phyloP scores from a whole-genome alignment of 2,888 invertebrate species.

The Cryptosula pallasiana region DNA sequence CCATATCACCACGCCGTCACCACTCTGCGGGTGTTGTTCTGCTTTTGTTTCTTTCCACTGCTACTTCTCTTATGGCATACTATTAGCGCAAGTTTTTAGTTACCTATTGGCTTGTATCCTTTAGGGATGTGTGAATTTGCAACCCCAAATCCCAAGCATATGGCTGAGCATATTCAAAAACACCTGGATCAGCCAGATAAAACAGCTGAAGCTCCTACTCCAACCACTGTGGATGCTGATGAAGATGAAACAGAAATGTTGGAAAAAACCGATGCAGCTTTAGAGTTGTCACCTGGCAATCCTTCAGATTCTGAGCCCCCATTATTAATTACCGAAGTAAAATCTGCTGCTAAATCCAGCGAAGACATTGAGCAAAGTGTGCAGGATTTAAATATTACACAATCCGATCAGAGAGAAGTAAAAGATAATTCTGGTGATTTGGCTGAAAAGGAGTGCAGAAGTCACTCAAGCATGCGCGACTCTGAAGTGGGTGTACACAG shows the following conservation, averaged over 20 bases:
- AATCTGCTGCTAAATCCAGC: not conserved
- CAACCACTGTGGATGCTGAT: too few species aligned
- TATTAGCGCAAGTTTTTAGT: too few species aligned
- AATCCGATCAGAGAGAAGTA: not conserved
- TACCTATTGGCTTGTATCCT: too few species aligned
- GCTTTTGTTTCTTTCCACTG: too few species aligned
- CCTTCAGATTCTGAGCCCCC: not conserved
- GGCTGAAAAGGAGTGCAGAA: not conserved
- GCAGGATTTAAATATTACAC: not conserved
- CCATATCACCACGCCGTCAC: too few species aligned
- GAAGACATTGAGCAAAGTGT: not conserved
- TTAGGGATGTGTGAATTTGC: conserved; percentile 13
- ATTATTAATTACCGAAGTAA: not conserved
- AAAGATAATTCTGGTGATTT: not conserved
- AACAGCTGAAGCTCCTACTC: too few species aligned
- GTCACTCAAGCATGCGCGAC: too few species aligned
- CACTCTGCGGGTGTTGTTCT: too few species aligned
- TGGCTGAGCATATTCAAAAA: not conserved
- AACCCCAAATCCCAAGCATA: not conserved
- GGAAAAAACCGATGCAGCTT: not conserved
- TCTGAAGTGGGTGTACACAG: not conserved
- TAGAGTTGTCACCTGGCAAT: not conserved
- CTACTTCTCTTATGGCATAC: too few species aligned
- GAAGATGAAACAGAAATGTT: not conserved
- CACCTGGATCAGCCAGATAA: not conserved